A percentile compares a stretch with the other conserved stretches of the same genome.
These are phyloP conservation scores for Spilogale gracilis DNA, from an alignment of 2,113 vertebrate genomes.

Conservation along the genomic window DNA sequence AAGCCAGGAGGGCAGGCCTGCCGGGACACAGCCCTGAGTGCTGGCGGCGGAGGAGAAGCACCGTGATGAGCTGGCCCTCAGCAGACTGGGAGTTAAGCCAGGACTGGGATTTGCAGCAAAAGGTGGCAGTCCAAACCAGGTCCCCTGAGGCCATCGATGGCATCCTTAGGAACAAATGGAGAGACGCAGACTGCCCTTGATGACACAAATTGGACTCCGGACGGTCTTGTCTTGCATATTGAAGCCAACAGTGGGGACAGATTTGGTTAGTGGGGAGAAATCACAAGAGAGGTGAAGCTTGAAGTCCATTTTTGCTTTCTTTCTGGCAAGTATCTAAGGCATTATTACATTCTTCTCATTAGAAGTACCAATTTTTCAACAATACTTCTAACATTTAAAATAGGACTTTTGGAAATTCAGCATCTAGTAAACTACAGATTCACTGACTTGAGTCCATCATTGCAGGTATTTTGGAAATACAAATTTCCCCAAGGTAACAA, in stretches of 20 bases:
- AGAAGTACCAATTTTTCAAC: not conserved
- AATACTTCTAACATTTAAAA: constrained; percentile 31
- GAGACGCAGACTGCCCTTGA: not conserved
- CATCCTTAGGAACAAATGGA: not conserved
- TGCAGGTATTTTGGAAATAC: constrained; percentile 22
- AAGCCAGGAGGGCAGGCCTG: not conserved
- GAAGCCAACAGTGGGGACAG: not conserved
- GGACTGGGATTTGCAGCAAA: not conserved
- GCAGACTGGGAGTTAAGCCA: not conserved
- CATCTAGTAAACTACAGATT: not conserved
- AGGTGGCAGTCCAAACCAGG: not conserved
- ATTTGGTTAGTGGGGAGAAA: not conserved
- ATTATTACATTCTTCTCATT: not conserved
- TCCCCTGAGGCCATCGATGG: not conserved
- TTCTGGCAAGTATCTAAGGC: not conserved
- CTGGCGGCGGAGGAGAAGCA: not conserved
- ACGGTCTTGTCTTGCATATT: not conserved
- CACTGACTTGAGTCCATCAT: not conserved
- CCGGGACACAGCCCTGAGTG: no score
- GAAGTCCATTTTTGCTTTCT: not conserved
- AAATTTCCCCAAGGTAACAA: not conserved
- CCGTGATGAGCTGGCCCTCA: not conserved
- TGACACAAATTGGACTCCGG: not conserved
- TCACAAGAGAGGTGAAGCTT: not conserved
- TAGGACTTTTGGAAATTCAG: not conserved